These are phyloP conservation scores for Zoanthus sociatus DNA, from an alignment of 92 coral and sea anemone genomes.

Conservation along the genomic window DNA sequence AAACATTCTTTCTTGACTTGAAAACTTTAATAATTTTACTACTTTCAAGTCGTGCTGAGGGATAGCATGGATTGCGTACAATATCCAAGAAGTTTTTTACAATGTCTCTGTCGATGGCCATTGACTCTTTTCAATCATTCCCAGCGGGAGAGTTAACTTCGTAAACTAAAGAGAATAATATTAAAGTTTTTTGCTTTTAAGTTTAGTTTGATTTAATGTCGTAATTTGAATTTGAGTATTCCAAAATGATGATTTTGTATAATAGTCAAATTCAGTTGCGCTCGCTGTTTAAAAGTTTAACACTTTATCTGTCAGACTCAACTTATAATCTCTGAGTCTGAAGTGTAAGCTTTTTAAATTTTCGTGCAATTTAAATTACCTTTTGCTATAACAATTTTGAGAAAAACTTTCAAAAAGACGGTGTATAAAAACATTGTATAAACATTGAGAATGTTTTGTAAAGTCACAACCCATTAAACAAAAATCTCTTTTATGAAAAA, in stretches of 20 bases:
- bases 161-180: not conserved
- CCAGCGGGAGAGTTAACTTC: slow-evolving; percentile 8
- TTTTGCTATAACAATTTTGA: not conserved
- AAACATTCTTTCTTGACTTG: not conserved
- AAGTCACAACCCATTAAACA: not conserved
- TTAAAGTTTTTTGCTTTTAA: not conserved
- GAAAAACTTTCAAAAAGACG: not conserved
- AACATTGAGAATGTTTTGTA: not conserved
- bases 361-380: not conserved
- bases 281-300: too few species aligned
- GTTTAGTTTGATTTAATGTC: not conserved
- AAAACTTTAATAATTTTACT: slow-evolving; percentile 26
- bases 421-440: not conserved
- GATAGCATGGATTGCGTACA: not conserved
- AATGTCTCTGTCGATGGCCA: not conserved
- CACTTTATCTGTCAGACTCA: not conserved
- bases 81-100: not conserved
- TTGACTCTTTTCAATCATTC: not conserved
- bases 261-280: not conserved
- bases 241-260: not conserved
- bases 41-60: slow-evolving; percentile 16
- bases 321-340: not conserved
- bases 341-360: too few species aligned
- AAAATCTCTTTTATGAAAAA: not conserved
- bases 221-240: not conserved